Evolutionary conservation across 2,113 vertebrate genomes (phyloP), one percentile per base, ranked within the genome.

Genomic region (Pluvialis apricaria): DNA sequence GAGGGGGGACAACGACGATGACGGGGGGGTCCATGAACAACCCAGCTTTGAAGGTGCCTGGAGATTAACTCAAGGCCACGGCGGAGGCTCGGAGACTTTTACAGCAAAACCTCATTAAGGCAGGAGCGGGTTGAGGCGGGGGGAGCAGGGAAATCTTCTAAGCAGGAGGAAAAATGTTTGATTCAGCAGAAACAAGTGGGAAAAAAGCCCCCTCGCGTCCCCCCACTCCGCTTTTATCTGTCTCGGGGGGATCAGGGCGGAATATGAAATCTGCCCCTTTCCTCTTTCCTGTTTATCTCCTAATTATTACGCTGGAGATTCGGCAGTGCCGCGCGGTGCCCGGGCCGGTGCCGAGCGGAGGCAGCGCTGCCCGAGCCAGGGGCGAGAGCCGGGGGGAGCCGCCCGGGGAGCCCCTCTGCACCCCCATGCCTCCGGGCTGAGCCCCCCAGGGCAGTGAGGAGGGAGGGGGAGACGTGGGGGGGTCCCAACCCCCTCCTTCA

Each of bases 21-120:
- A 22, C 25, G 10, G 44, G 49, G 31, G 52, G 4, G 40, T 40
- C 61, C 49, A 73, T 87, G 91, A 96, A 76, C 61, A 89, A 49
- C 90, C 52, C 70, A 4, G 70, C 92, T 97, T 97, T 96, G 96
- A 96, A 96, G 94, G 96, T 86, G 77, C 92, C 92, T 96, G 93
- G 94, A 96, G 94, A 96, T 97, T 96, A 95, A 95, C 90, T 95
- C 93, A 95, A 96, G 96, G 96, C 96, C 90, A 57, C 28, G 79
- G 90, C 34, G 62, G 87, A 97, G 77, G 89, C 91, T 91, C 29
- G 2, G 86, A 96, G 96, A 90, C 75, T 95, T 96, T 87, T 93
- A 84, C 93, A 96, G 96, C 75, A 58, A 94, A 96, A 96, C 93
- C 96, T 97, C 95, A 96, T 97, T 96, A 97, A 97, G 54, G 47